These are phyloP conservation scores for Pelodiscus sinensis DNA, from an alignment of 2,113 vertebrate species.

Conservation along the genomic window DNA sequence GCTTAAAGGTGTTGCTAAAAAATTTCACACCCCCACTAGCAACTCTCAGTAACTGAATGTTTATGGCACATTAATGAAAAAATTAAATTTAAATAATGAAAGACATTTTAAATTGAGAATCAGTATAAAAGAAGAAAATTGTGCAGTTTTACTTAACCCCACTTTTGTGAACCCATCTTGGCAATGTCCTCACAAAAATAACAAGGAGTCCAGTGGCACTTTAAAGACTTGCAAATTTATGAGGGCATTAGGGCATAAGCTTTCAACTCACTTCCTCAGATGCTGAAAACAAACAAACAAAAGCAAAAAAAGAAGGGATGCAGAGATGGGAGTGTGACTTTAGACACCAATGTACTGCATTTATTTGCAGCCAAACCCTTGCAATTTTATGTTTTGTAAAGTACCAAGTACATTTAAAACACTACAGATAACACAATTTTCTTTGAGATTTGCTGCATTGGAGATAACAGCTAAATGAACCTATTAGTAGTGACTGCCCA, in stretches of 20 bases:
- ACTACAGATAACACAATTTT: constrained; percentile 11
- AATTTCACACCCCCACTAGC: not conserved
- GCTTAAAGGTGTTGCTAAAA: not conserved
- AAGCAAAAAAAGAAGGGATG: no score
- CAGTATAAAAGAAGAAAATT: not conserved
- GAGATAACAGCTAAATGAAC: not conserved
- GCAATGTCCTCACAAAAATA: not conserved
- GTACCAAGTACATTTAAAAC: not conserved
- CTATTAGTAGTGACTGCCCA: not conserved
- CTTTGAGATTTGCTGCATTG: not conserved
- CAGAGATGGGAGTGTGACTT: no score
- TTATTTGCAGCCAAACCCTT: not conserved
- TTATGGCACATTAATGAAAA: not conserved
- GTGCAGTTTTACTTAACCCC: not conserved
- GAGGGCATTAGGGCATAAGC: no score
- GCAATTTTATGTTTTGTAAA: not conserved
- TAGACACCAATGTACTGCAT: not conserved
- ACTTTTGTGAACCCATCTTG: not conserved
- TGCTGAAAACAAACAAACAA: no score
- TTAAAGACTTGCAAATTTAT: no score
- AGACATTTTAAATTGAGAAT: not conserved
- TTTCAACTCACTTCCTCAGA: no score
- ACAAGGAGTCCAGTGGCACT: no score
- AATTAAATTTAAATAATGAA: no score
- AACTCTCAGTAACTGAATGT: not conserved